These are phyloP conservation scores for Pollenia angustigena DNA, from an alignment of 2,888 invertebrate genomes.

Conservation along the genomic window DNA sequence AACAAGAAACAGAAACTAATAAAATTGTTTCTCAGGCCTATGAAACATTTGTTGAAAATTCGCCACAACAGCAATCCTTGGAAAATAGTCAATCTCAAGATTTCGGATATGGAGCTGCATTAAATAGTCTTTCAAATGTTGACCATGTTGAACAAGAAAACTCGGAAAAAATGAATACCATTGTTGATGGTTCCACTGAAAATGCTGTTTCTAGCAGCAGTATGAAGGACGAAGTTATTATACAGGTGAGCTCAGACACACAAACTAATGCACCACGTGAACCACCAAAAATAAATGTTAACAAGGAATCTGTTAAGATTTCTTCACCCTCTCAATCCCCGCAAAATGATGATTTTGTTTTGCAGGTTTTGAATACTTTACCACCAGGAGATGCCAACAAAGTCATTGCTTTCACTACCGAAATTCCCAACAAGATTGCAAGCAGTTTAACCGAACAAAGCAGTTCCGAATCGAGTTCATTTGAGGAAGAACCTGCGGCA, in stretches of 20 bases:
- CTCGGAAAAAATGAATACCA: slow-evolving; percentile 14
- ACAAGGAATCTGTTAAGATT: slow-evolving; percentile 81
- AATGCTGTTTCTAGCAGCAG: slow-evolving; percentile 4
- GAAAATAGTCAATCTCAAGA: slow-evolving; percentile 74
- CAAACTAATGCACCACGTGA: slow-evolving; percentile 76
- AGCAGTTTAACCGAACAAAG: slow-evolving; percentile 76
- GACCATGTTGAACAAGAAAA: slow-evolving; percentile 20
- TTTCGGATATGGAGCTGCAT: slow-evolving; percentile 41
- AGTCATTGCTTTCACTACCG: slow-evolving; percentile 79
- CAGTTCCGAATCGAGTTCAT: slow-evolving; percentile 80
- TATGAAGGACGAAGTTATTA: slow-evolving; percentile 53
- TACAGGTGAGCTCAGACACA: slow-evolving; percentile 76
- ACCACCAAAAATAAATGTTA: slow-evolving; percentile 77
- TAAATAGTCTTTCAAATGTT: slow-evolving; percentile 9
- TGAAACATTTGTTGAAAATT: slow-evolving; percentile 77
- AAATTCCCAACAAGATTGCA: slow-evolving; percentile 81
- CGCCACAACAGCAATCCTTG: slow-evolving; percentile 73
- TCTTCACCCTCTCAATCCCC: slow-evolving; percentile 79
- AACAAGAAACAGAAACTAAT: slow-evolving; percentile 76
- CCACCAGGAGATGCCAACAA: slow-evolving; percentile 75
- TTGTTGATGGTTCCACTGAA: neutral
- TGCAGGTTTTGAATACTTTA: slow-evolving; percentile 80
- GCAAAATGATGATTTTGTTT: slow-evolving; percentile 81
- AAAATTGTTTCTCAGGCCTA: slow-evolving; percentile 76
- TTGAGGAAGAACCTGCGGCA: slow-evolving; percentile 76